A percentile compares a stretch with the other conserved stretches of the same genome.
Conservation (phyloP, 2,888 invertebrate genomes). For the Marasmarcha lunaedactyla region DNA sequence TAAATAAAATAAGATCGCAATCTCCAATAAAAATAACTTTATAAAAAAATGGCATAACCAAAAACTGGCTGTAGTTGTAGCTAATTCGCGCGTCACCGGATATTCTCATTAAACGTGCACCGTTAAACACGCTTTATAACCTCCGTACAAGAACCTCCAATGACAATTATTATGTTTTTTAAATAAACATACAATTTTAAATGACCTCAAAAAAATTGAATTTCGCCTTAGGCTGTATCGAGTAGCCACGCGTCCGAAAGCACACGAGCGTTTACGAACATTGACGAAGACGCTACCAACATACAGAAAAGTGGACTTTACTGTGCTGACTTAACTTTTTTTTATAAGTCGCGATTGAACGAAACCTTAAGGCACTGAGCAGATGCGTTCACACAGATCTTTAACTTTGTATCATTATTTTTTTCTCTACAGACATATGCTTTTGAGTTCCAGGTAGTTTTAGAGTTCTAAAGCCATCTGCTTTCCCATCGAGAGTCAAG, state of each 20-base stretch:
- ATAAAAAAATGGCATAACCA: not conserved
- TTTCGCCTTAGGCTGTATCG: conserved; percentile 25
- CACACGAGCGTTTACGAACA: conserved; percentile 32
- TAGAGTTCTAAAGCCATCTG: conserved; percentile 34
- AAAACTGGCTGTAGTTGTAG: conserved; percentile 4
- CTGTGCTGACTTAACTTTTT: not conserved
- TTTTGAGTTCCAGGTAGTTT: conserved; percentile 45
- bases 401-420: conserved; percentile 55
- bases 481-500: conserved; percentile 21
- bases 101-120: conserved; percentile 20
- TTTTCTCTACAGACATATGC: conserved; percentile 59
- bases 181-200: conserved; percentile 23
- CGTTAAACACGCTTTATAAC: conserved; percentile 33
- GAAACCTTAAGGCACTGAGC: conserved; percentile 28
- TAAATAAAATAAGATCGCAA: conserved; percentile 6
- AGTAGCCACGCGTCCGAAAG: conserved; percentile 40
- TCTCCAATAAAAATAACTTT: conserved; percentile 12
- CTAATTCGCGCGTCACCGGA: conserved; percentile 24
- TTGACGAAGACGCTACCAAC: conserved; percentile 29
- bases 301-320: not conserved
- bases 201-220: conserved; percentile 17
- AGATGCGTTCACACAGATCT: conserved; percentile 60
- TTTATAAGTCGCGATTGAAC: conserved; percentile 5
- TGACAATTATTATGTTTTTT: conserved; percentile 30
- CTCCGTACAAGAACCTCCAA: conserved; percentile 19